Conservation (phyloP, 2,797 vertebrate species). For the Neomorphus geoffroyi region DNA sequence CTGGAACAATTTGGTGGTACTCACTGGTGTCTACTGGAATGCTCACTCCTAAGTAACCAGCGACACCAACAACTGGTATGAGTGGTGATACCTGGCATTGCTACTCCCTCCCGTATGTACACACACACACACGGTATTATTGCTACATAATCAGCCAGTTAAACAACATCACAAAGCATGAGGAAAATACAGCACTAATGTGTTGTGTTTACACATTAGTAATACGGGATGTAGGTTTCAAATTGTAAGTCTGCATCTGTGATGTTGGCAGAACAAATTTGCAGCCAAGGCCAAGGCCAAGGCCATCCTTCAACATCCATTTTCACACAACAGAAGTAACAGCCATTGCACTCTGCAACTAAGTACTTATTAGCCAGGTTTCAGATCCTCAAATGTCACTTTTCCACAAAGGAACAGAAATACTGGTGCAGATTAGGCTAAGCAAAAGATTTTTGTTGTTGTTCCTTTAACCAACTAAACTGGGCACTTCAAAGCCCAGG, state of each 20-base stretch:
- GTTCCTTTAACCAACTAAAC: constrained; percentile 22
- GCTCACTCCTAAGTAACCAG: neutral
- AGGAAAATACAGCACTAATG: neutral
- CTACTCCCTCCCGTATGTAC: neutral
- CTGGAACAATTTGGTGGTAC: neutral
- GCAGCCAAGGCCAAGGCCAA: neutral
- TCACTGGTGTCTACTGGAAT: neutral
- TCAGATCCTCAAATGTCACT: neutral
- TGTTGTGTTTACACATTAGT: neutral
- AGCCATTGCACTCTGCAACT: neutral
- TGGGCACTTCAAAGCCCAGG: neutral
- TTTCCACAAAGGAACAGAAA: constrained; percentile 7
- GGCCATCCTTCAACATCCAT: neutral
- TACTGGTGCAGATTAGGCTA: neutral
- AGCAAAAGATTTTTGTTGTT: neutral
- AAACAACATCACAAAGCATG: neutral
- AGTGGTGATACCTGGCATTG: neutral
- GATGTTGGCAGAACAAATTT: neutral
- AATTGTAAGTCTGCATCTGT: neutral
- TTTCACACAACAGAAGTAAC: neutral
- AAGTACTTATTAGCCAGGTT: neutral
- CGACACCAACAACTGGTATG: neutral
- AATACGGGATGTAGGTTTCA: neutral
- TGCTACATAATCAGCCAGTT: neutral
- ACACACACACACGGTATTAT: neutral